Evolutionary conservation across 2,797 vertebrate species (phyloP), one percentile per base, ranked within the genome.

Genomic region (Hydrocynus forskahlii): DNA sequence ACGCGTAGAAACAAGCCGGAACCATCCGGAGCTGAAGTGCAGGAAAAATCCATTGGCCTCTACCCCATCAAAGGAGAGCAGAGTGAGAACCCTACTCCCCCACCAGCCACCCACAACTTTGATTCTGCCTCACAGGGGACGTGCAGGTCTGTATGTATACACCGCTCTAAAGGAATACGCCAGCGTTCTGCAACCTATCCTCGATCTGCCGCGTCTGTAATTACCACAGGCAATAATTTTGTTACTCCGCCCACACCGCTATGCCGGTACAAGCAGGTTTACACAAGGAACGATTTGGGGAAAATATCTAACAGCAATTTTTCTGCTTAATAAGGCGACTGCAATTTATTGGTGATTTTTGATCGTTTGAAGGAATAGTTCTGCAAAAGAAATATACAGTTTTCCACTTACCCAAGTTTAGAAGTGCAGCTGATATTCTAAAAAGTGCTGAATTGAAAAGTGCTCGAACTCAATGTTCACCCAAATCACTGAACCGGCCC

Each of bases 1-100:
- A 87, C 86, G 86, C 64, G 86, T 75, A 80, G 72, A 74, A 80
- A 52, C 66, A 43, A 10, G 74, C 55, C 79, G 35, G 81, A 86
- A 81, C 76, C 81, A 81, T 77, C 77, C 60, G 67, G 75, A 81
- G 50, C 70, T 66, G 62, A 69, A 77, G 80, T 52, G 57, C 79
- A 74, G 35, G 66, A 81, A 76, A 79, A 81, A 79, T 81, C 75
- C 50, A 62, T 81, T 60, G 78, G 72, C 83, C 76, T 85, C 70
- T 52, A 75, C 59, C 57, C 25, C 81, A 81, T 76, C 72, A 76
- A 57, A 74, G 74, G 57, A 70, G 62, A 67, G 59, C 70, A 17
- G 45, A 76, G 62, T 67, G 43, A 52, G 4, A 83, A 64, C 59
- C 59, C 48, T 21, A 55, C 73, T 71, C 79, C 68, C 68, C 68